Evolutionary conservation across 2,888 invertebrate genomes (phyloP).

Genomic region (Tetheella fluctuosa): DNA sequence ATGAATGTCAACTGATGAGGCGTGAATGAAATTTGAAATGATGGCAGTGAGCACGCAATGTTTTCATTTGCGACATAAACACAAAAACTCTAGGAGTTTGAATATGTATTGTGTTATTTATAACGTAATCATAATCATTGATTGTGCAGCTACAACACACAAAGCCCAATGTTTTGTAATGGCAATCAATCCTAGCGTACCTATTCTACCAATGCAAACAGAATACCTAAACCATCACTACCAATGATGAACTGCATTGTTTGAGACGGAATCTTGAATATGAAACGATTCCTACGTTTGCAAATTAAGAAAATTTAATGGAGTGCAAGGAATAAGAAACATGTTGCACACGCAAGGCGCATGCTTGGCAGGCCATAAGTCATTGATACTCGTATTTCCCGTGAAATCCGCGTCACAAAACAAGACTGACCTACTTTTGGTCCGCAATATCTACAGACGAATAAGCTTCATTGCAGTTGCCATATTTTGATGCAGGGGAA

Average conservation of each 20-base stretch:
- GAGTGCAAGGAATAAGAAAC: constrained; percentile 26
- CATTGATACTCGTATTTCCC: constrained; percentile 49
- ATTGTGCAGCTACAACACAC: neutral
- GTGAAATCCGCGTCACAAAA: constrained; percentile 58
- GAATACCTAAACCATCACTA: constrained; percentile 14
- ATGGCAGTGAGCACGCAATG: neutral
- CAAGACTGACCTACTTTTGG: constrained; percentile 69
- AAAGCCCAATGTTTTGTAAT: neutral
- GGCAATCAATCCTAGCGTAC: constrained; percentile 12
- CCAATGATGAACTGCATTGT: too few species aligned
- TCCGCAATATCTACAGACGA: constrained; percentile 49
- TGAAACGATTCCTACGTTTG: neutral
- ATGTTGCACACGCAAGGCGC: constrained; percentile 40
- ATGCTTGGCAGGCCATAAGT: constrained; percentile 45
- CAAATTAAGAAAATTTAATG: constrained; percentile 33
- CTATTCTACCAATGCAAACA: constrained; percentile 10
- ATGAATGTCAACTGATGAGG: neutral
- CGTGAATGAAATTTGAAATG: neutral
- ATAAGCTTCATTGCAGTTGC: constrained; percentile 40
- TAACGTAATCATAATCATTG: neutral
- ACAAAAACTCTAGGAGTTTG: neutral
- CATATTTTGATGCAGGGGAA: neutral
- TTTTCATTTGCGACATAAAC: neutral
- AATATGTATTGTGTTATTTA: neutral
- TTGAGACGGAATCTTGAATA: constrained; percentile 17